These are phyloP conservation scores for Anguilla marmorata DNA, from an alignment of 2,797 vertebrate genomes.

Conservation along the genomic window DNA sequence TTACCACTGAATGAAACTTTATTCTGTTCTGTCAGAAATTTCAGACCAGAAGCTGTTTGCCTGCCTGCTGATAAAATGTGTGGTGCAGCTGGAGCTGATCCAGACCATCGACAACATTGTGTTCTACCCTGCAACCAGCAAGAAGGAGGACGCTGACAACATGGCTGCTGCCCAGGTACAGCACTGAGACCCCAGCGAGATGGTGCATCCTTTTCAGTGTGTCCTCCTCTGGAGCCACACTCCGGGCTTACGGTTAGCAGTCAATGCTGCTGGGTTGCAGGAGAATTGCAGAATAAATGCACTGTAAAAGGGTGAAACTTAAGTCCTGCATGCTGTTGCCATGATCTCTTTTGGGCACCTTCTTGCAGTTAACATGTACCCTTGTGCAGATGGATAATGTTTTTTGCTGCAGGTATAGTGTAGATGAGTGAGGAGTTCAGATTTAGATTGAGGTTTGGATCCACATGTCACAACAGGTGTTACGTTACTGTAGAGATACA, in stretches of 20 bases:
- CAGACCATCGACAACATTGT: constrained; percentile 99
- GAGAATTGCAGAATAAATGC: not conserved
- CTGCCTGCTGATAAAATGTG: constrained; percentile 94
- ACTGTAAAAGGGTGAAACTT: not conserved
- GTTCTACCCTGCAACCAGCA: constrained; percentile 94
- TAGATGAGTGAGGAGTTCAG: no score
- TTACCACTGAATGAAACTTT: not conserved
- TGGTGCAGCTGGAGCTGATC: constrained; percentile 94
- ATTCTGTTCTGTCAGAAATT: constrained; percentile 55
- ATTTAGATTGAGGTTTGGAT: no score
- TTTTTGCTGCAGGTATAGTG: no score
- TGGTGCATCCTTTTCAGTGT: not conserved
- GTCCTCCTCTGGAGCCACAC: not conserved
- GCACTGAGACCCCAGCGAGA: not conserved
- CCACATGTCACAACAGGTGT: no score
- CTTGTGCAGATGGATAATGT: no score
- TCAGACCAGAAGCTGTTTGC: constrained; percentile 94
- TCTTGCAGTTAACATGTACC: not conserved
- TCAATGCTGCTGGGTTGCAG: not conserved
- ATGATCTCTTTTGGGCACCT: not conserved
- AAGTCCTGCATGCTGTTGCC: no score
- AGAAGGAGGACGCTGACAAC: constrained; percentile 95
- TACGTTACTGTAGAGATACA: no score
- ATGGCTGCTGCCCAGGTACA: constrained; percentile 92
- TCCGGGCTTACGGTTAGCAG: not conserved